Evolutionary conservation across 1,140 invertebrate genomes (phyloP), one percentile per base, ranked within the genome.

Genomic region (Dufourea novaeangliae): DNA sequence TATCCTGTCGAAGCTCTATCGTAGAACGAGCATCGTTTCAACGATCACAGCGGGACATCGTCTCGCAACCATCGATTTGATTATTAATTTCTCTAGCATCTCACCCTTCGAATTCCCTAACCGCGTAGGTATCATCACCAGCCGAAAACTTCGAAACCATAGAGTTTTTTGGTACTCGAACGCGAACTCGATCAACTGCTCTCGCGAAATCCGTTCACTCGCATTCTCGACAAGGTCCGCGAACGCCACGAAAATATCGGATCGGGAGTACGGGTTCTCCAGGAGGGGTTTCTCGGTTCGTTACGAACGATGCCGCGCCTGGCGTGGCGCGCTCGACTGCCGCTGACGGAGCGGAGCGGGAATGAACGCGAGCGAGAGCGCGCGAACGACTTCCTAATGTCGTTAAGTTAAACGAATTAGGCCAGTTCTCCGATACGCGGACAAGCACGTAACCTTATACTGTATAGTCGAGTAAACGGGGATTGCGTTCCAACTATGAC

Each of bases 351-450:
- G 46, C 20, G 46, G 20, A n/a, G n/a, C n/a, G n/a, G n/a, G n/a
- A n/a, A n/a, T n/a, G n/a, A n/a, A n/a, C n/a, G n/a, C n/a, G 46
- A 50, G 46, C 46, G 46, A 50, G 46, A 50, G 17, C 12, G 50
- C 34, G 52, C 39, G n/a, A n/a, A n/a, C n/a, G 84, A 88, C 83
- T 87, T 82, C 87, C 80, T 89, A 90, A 91, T 84, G 73, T 88
- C 80, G 83, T 91, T 91, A 91, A 85, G 80, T 66, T 89, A 90
- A 90, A 84, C 74, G 80, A 90, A 80, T 91, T 90, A 90, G 82
- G 75, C 76, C 78, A 67, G 46, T 66, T 74, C 61, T 74, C 14
- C 59, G 27, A 82, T 78, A 66, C 54, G 29, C 32, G 64, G 50
- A 67, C 44, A 71, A 64, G 75, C 61, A 69, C 71, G 61, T 79